Conservation (phyloP, 2,797 vertebrate species). For the Helicolenus hilgendorfi region DNA sequence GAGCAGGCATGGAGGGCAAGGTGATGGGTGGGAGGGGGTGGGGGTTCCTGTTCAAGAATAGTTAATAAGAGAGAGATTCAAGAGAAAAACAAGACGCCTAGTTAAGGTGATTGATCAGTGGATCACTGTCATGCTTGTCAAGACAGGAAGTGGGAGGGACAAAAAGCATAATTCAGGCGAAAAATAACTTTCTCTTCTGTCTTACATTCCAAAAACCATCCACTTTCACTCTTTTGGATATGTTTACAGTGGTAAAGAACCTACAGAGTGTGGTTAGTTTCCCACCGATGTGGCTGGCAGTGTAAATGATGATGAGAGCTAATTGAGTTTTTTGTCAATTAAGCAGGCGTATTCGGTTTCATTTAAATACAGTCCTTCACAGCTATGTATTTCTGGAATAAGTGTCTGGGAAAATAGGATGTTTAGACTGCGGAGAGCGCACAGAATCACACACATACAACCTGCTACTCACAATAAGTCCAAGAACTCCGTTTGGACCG, state of each 20-base stretch:
- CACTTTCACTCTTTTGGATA: slow-evolving; percentile 17
- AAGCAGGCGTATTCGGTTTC: slow-evolving; percentile 30
- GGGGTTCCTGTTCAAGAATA: slow-evolving; percentile 56
- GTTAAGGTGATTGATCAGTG: slow-evolving; percentile 35
- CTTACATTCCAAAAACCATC: not conserved
- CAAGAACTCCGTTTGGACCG: slow-evolving; percentile 96
- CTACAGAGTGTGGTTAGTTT: not conserved
- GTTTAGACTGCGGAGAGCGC: not conserved
- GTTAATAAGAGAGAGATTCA: slow-evolving; percentile 45
- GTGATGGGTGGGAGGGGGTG: slow-evolving; percentile 58
- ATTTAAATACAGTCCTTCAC: slow-evolving; percentile 35
- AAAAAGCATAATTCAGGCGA: not conserved
- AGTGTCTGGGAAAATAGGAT: slow-evolving; percentile 1
- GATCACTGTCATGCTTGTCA: slow-evolving; percentile 5
- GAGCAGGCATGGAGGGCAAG: slow-evolving; percentile 54
- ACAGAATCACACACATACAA: slow-evolving; percentile 23
- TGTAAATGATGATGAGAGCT: slow-evolving; percentile 21
- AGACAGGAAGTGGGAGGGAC: slow-evolving; percentile 8
- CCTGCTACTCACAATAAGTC: slow-evolving; percentile 95
- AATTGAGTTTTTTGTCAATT: slow-evolving; percentile 47
- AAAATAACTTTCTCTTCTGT: slow-evolving; percentile 8
- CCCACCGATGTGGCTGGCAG: slow-evolving; percentile 9
- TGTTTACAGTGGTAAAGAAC: slow-evolving; percentile 20
- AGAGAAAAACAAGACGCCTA: slow-evolving; percentile 32
- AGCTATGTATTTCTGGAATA: slow-evolving; percentile 18